Conservation (phyloP, 1,140 invertebrate species). For the Melanaphis sacchari region DNA sequence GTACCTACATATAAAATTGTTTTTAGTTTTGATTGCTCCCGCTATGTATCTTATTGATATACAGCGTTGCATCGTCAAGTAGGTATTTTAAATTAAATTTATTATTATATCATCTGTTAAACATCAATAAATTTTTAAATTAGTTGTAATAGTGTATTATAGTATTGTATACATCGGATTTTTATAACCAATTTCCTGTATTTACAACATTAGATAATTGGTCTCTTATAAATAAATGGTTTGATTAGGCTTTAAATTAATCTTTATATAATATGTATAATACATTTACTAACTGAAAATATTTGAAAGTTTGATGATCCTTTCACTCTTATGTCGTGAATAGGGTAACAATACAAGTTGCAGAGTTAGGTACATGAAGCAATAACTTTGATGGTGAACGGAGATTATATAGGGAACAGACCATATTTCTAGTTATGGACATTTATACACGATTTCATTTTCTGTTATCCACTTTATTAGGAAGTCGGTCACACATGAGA, state of each 20-base stretch:
- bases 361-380: not conserved
- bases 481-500: constrained; percentile 51
- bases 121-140: not conserved
- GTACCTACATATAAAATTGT: not conserved
- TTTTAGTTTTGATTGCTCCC: not conserved
- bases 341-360: not conserved
- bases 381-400: constrained; percentile 37
- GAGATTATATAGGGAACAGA: constrained; percentile 15
- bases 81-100: not conserved
- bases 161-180: not conserved
- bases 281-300: not conserved
- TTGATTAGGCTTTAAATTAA: not conserved
- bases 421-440: constrained; percentile 42
- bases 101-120: not conserved
- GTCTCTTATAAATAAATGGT: not conserved
- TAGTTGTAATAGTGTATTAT: not conserved
- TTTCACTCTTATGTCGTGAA: constrained; percentile 20
- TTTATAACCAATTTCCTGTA: not conserved
- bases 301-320: constrained; percentile 17
- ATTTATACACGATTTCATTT: constrained; percentile 52
- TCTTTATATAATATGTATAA: not conserved
- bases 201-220: not conserved
- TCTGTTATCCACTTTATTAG: constrained; percentile 33
- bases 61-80: not conserved
- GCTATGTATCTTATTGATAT: not conserved